Evolutionary conservation across 1,140 invertebrate species (phyloP), one percentile per base, ranked within the genome.

Genomic region (Magallana gigas): DNA sequence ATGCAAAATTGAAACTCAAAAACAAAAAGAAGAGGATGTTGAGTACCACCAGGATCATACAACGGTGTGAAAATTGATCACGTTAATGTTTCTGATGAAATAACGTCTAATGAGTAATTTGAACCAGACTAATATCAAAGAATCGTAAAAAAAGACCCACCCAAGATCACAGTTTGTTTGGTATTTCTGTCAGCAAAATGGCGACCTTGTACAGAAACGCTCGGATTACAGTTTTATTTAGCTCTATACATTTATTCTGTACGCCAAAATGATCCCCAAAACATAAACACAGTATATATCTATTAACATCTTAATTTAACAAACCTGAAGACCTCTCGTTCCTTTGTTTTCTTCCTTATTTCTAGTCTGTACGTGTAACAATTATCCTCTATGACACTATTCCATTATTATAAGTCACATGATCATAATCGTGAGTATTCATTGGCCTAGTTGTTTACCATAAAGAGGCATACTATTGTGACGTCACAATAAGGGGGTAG

Each of bases 171-270:
- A 83, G 80, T 89, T 89, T 89, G 85, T 89, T 89, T 89, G 88
- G 88, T 89, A 89, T 89, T 86, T 82, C 57, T 62, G 83, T 87
- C 68, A 76, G 23, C 88, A 89, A 89, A 82, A 89, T 89, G 88
- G 88, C 88, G 88, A 89, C 88, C 83, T 89, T 87, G 82, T 60
- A 57, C 36, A 80, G 23, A 64, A 57, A 58, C 57, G 36, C 64
- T 57, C 76, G 48, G 58, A 76, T 80, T 80, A 59, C 58, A 57
- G 11, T 12, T 80, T n/a, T 23, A 81, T 80, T 59, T 80, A 12
- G 29, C 59, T 11, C 12, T 58, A 80, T 56, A 8, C 6, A 2
- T n/a, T 56, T 29, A 58, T 23, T 6, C 60, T 29, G 16, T 58
- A 4, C 12, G 0, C n/a, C 1, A 36, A 11, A 81, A 57, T 58